These are phyloP conservation scores for Chloroceryle inda DNA, from an alignment of 2,797 vertebrate genomes.

Conservation along the genomic window DNA sequence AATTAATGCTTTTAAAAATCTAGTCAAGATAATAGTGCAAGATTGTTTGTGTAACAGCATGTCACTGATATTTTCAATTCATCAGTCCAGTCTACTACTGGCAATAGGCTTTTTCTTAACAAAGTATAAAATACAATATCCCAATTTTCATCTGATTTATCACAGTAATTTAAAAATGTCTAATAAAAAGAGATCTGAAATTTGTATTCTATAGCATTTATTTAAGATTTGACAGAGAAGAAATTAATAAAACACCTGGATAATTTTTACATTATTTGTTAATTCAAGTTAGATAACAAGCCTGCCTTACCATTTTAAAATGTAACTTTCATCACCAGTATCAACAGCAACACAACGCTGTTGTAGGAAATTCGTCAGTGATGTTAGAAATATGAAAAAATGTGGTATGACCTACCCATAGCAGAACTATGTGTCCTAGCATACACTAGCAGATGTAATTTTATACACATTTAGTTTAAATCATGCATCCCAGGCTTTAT, in stretches of 20 bases:
- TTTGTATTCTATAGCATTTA: not conserved
- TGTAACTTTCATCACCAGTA: not conserved
- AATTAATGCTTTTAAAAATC: not conserved
- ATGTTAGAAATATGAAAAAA: not conserved
- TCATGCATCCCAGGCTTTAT: not conserved
- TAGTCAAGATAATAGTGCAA: not conserved
- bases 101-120: not conserved
- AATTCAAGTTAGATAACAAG: not conserved
- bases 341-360: not conserved
- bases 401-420: not conserved
- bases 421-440: not conserved
- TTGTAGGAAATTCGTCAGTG: not conserved
- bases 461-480: not conserved
- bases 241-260: not conserved
- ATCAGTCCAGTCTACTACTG: not conserved
- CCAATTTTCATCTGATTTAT: conserved; percentile 23
- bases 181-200: not conserved
- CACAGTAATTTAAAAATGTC: conserved; percentile 7
- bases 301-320: not conserved
- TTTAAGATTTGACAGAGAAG: not conserved
- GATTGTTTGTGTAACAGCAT: not conserved
- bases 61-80: not conserved
- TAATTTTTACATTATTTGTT: not conserved
- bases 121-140: not conserved
- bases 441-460: not conserved